Conservation (phyloP, 2,113 vertebrate species). For the Pleuronectes platessa region DNA sequence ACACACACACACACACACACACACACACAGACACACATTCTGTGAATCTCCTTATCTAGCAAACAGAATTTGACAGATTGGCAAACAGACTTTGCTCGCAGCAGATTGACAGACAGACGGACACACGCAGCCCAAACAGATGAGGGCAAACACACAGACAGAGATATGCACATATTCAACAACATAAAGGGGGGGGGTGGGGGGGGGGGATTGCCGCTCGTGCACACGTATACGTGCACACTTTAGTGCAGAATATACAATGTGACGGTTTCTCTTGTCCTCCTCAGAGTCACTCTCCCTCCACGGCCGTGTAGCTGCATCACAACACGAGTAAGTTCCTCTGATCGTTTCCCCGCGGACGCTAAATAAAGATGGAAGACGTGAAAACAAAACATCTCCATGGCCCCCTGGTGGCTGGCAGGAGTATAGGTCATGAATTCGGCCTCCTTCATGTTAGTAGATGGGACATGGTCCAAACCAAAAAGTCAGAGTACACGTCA, state of each 20-base stretch:
- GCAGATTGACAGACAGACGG: conserved; percentile 77
- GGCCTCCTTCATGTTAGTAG: neutral
- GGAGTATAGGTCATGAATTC: too few species aligned
- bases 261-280: conserved; percentile 26
- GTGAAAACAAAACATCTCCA: too few species aligned
- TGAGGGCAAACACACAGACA: conserved; percentile 55
- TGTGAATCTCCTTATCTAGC: conserved; percentile 70
- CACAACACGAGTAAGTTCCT: conserved; percentile 54
- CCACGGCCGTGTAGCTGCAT: conserved; percentile 72
- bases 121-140: conserved; percentile 57
- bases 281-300: conserved; percentile 73
- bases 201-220: neutral
- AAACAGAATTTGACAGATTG: conserved; percentile 77
- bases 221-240: neutral
- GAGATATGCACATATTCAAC: conserved; percentile 55
- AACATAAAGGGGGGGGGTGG: conserved; percentile 26
- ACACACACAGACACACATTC: conserved; percentile 22
- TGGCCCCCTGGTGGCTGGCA: too few species aligned
- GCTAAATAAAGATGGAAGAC: too few species aligned
- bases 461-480: neutral
- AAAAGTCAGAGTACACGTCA: too few species aligned
- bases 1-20: neutral
- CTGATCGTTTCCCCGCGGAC: neutral
- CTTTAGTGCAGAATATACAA: conserved; percentile 29
- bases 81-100: conserved; percentile 73